These are phyloP conservation scores for Pimephales promelas DNA, from an alignment of 2,113 vertebrate genomes.

Conservation along the genomic window DNA sequence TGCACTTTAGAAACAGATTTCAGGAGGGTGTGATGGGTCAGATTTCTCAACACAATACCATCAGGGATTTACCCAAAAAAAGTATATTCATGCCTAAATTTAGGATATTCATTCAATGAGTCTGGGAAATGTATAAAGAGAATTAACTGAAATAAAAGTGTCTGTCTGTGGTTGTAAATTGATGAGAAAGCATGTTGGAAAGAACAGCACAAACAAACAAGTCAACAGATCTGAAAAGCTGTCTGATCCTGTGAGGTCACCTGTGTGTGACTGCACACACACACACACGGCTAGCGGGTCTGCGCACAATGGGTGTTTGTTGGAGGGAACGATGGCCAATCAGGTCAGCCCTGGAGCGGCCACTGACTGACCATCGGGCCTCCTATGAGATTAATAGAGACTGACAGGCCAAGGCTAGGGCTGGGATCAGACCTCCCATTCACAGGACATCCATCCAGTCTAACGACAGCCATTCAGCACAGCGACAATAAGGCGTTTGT, in stretches of 20 bases:
- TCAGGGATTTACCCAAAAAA: not conserved
- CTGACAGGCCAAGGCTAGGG: constrained; percentile 69
- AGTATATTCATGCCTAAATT: not conserved
- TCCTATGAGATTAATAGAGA: constrained; percentile 72
- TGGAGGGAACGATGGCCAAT: constrained; percentile 19
- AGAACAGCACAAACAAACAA: constrained; percentile 45
- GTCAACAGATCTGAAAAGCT: constrained; percentile 50
- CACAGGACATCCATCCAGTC: constrained; percentile 22
- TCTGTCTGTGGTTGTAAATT: not conserved
- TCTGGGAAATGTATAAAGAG: not conserved
- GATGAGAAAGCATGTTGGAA: constrained; percentile 3
- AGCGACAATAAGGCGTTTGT: constrained; percentile 7
- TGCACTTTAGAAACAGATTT: constrained; percentile 8
- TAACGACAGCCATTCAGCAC: constrained; percentile 22
- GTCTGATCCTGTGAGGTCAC: constrained; percentile 68
- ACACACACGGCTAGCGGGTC: not conserved
- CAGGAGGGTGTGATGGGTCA: constrained; percentile 8
- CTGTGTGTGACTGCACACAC: constrained; percentile 9
- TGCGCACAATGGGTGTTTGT: constrained; percentile 27
- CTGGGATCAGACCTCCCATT: constrained; percentile 32
- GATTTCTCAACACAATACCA: constrained; percentile 40
- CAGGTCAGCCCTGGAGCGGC: constrained; percentile 14
- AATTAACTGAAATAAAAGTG: not conserved
- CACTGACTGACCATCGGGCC: constrained; percentile 61
- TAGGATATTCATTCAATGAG: not conserved